Conservation (phyloP, 2,888 invertebrate species). For the Taphrorychus bicolor region DNA sequence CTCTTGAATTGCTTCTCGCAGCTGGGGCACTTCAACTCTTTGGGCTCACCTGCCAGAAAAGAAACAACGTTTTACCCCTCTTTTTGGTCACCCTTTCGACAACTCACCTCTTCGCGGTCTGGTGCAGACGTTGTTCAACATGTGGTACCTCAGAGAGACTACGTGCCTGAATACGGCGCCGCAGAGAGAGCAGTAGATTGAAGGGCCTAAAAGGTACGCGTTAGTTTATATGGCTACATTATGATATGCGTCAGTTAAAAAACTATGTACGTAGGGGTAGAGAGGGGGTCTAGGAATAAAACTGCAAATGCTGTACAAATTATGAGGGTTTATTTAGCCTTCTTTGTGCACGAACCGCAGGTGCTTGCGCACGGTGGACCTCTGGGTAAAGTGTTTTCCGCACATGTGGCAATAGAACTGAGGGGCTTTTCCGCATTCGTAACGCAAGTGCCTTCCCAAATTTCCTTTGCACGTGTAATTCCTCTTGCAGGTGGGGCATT, state of each 20-base stretch:
- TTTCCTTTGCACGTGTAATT: slow-evolving; percentile 60
- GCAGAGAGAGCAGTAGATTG: slow-evolving; percentile 18
- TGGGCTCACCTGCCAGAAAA: slow-evolving; percentile 13
- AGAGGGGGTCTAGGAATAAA: too few species aligned
- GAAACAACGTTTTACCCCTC: too few species aligned
- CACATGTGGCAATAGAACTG: slow-evolving; percentile 47
- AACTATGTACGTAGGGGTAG: too few species aligned
- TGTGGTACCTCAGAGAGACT: slow-evolving; percentile 26
- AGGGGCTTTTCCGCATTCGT: slow-evolving; percentile 67
- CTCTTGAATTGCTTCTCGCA: slow-evolving; percentile 19
- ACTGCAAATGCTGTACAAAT: too few species aligned
- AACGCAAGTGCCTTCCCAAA: slow-evolving; percentile 58
- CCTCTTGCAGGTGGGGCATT: slow-evolving; percentile 44
- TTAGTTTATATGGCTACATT: too few species aligned
- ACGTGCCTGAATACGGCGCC: slow-evolving; percentile 25
- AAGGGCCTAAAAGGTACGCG: slow-evolving; percentile 6
- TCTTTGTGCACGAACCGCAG: neutral
- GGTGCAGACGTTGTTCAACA: slow-evolving; percentile 24
- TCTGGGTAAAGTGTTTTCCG: slow-evolving; percentile 27
- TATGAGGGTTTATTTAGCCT: too few species aligned
- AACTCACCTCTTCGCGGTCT: slow-evolving; percentile 25
- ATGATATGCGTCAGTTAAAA: too few species aligned
- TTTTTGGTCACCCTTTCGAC: too few species aligned
- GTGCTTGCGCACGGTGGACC: slow-evolving; percentile 2
- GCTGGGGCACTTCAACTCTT: slow-evolving; percentile 44